Evolutionary conservation across 2,113 vertebrate species (phyloP).

Genomic region (Psittacula cyanocephala): DNA sequence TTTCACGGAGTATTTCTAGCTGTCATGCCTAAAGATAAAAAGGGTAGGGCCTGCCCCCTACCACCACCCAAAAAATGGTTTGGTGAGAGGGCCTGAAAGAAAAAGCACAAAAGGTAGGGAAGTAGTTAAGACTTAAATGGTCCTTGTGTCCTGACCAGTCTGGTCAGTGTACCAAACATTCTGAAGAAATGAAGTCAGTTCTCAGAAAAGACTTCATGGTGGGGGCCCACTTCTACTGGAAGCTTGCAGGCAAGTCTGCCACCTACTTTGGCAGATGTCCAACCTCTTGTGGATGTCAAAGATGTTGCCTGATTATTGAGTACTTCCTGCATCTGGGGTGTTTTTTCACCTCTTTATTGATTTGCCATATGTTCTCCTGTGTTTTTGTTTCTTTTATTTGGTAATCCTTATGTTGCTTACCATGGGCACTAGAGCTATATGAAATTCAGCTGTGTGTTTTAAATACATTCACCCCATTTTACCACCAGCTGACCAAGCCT

Average conservation of each 20-base stretch:
- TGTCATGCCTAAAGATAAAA: not conserved
- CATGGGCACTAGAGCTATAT: not conserved
- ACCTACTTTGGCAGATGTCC: not conserved
- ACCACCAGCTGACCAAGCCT: not conserved
- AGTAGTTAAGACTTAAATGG: not conserved
- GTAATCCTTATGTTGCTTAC: not conserved
- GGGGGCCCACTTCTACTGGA: not conserved
- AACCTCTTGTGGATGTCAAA: not conserved
- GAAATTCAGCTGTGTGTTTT: not conserved
- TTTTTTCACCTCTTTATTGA: not conserved
- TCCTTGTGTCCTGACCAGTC: not conserved
- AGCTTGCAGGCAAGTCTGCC: not conserved
- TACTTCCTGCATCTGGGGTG: not conserved
- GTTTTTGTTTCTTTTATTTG: not conserved
- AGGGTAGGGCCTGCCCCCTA: not conserved
- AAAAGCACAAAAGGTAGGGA: not conserved
- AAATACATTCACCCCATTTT: not conserved
- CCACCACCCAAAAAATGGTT: not conserved
- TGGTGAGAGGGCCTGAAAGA: not conserved
- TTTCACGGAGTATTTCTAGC: not conserved
- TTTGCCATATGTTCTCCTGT: not conserved
- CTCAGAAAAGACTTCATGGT: not conserved
- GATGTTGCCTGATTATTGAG: not conserved
- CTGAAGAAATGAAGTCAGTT: not conserved
- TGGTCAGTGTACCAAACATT: not conserved